A percentile compares a stretch with the other conserved stretches of the same genome.
Evolutionary conservation across 2,888 invertebrate genomes (phyloP).

Genomic region (Rhogogaster chlorosoma): DNA sequence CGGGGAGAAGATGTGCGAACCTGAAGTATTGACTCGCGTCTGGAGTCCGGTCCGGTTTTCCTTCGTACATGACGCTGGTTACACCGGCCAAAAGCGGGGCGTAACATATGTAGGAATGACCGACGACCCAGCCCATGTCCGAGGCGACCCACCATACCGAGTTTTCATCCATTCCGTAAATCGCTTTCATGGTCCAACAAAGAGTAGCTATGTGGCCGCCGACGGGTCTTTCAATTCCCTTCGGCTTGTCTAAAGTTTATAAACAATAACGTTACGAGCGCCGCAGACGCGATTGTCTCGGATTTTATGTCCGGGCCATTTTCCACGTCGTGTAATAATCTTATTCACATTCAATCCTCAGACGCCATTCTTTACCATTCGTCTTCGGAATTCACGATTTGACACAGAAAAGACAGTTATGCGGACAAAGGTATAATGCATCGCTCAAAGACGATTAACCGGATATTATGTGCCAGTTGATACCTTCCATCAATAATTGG

Average conservation of each 20-base stretch:
- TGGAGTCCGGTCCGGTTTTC: constrained; percentile 96
- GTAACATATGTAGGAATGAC: constrained; percentile 96
- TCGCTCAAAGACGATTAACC: background rate
- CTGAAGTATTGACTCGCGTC: constrained; percentile 95
- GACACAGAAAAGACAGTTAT: background rate
- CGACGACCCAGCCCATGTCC: constrained; percentile 95
- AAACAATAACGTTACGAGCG: background rate
- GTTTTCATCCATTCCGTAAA: constrained; percentile 88
- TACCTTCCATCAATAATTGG: background rate
- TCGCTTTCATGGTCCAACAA: constrained; percentile 90
- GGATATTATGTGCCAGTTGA: background rate
- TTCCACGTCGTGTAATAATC: background rate
- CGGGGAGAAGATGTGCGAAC: constrained; percentile 75
- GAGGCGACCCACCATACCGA: constrained; percentile 97
- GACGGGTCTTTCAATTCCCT: constrained; percentile 93
- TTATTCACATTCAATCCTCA: background rate
- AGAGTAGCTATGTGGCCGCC: constrained; percentile 93
- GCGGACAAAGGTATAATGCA: background rate
- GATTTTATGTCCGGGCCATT: background rate
- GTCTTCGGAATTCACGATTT: background rate
- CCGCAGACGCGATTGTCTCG: background rate
- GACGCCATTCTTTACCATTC: background rate
- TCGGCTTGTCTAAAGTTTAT: constrained; percentile 79
- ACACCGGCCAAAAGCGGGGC: constrained; percentile 91
- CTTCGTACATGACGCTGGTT: constrained; percentile 93